Percentiles rank a stretch among this genome's conserved stretches.
These are phyloP conservation scores for Caloenas nicobarica DNA, from an alignment of 2,113 vertebrate species.

Conservation along the genomic window DNA sequence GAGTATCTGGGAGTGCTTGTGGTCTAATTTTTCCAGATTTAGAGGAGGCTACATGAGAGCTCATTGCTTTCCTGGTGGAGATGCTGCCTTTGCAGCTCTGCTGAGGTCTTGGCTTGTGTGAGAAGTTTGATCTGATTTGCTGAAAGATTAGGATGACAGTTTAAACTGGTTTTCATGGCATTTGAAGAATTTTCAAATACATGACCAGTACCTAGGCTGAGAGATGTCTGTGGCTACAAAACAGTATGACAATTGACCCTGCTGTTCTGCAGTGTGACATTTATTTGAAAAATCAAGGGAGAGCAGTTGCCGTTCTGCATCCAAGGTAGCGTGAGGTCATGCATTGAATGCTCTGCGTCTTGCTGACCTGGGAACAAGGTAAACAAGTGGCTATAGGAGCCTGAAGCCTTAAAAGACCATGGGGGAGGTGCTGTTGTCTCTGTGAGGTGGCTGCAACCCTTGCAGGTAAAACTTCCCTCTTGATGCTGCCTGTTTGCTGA, in stretches of 20 bases:
- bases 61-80: background rate
- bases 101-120: background rate
- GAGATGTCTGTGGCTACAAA: background rate
- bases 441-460: background rate
- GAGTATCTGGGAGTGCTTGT: fast-evolving
- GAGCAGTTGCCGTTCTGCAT: background rate
- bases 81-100: background rate
- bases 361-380: background rate
- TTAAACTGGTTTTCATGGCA: background rate
- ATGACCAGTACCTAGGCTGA: background rate
- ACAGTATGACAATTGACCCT: background rate
- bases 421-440: background rate
- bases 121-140: background rate
- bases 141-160: background rate
- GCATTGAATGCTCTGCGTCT: background rate
- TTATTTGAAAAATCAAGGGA: background rate
- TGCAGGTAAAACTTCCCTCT: background rate
- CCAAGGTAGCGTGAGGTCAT: background rate
- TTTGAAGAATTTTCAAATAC: background rate
- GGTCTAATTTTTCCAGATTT: background rate
- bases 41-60: background rate
- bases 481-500: background rate
- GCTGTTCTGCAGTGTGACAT: background rate
- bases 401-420: background rate
- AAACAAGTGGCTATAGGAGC: background rate